A percentile compares a stretch with the other conserved stretches of the same genome.
Evolutionary conservation across 2,113 vertebrate species (phyloP).

Genomic region (Paradisaea rubra): DNA sequence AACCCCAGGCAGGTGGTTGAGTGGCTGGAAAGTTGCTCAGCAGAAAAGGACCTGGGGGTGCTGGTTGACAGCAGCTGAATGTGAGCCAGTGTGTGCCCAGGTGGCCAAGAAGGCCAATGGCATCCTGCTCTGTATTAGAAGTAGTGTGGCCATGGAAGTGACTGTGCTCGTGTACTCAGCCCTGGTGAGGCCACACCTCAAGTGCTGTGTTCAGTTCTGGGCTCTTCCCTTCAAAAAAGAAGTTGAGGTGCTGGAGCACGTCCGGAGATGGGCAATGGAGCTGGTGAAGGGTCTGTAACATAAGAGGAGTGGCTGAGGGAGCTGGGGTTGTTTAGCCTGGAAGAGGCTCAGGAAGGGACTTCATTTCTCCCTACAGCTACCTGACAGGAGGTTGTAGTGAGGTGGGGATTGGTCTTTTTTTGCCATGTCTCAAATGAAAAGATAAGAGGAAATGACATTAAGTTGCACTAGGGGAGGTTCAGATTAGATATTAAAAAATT

Average conservation of each 20-base stretch:
- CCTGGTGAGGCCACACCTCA: background rate
- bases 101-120: too few species aligned
- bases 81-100: background rate
- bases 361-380: background rate
- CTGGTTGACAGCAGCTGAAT: background rate
- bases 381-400: background rate
- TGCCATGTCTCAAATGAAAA: background rate
- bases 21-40: background rate
- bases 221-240: background rate
- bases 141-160: background rate
- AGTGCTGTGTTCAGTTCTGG: background rate
- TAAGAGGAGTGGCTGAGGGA: background rate
- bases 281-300: background rate
- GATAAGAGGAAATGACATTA: background rate
- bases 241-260: background rate
- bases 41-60: too few species aligned
- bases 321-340: background rate
- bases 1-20: background rate
- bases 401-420: background rate
- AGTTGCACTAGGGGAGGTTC: background rate
- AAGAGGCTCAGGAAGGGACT: background rate
- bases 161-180: rapidly evolving
- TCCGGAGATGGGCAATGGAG: rapidly evolving
- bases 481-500: background rate
- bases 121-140: background rate